phyloP scores from a whole-genome alignment of 2,113 vertebrate species.

The Python bivittatus region DNA sequence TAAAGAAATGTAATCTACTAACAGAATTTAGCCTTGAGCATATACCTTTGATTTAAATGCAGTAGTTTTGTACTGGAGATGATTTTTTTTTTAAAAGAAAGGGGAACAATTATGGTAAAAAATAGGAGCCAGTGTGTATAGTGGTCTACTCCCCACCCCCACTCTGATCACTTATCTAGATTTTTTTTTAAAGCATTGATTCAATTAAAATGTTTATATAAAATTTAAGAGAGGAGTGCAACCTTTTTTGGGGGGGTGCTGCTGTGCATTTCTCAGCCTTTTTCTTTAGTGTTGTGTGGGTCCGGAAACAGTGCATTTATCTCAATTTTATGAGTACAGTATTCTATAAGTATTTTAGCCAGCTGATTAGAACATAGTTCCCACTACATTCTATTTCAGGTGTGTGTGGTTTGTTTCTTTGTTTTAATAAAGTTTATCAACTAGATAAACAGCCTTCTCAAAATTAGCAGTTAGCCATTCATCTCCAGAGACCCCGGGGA shows the following conservation, averaged over 20 bases:
- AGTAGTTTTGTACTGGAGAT: neutral
- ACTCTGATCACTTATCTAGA: neutral
- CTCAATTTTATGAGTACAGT: constrained; percentile 5
- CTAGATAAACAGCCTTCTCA: neutral
- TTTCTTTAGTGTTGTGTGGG: constrained; percentile 53
- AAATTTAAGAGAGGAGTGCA: constrained; percentile 31
- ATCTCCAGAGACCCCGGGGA: too few relatives aligned
- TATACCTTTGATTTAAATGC: constrained; percentile 18
- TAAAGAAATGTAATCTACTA: neutral
- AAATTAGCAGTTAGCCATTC: constrained; percentile 14
- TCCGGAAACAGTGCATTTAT: constrained; percentile 26
- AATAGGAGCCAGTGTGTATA: neutral
- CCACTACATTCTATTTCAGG: neutral
- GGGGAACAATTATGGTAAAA: neutral
- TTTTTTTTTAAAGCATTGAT: neutral
- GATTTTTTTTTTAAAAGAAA: neutral
- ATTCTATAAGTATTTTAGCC: neutral
- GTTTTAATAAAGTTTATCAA: neutral
- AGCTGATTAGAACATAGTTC: neutral
- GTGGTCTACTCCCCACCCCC: neutral
- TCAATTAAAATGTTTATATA: neutral
- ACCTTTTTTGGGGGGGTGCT: constrained; percentile 6
- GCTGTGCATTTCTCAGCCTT: constrained; percentile 25
- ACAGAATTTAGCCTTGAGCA: neutral
- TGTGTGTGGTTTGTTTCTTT: neutral